phyloP scores from a whole-genome alignment of 2,888 invertebrate genomes.

The Adela reaumurella region DNA sequence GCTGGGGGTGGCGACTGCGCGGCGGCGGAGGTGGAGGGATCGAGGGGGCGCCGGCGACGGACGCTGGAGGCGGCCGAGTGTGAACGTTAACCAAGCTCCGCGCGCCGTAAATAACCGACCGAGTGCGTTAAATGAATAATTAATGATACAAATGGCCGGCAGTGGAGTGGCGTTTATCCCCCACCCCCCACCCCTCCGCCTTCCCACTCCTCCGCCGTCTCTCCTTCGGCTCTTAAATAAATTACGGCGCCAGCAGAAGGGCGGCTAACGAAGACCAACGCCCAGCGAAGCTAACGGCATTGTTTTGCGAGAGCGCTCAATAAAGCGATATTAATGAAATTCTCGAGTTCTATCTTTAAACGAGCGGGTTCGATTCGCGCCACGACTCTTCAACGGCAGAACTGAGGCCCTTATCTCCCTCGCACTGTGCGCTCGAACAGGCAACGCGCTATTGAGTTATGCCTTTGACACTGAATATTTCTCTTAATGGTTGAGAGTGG shows the following conservation, averaged over 20 bases:
- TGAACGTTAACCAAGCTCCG: neutral
- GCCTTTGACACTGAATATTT: no score
- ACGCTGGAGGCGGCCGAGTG: neutral
- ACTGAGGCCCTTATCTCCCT: no score
- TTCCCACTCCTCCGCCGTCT: neutral
- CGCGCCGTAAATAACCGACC: conserved; percentile 23
- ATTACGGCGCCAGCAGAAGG: neutral
- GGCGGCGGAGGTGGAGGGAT: neutral
- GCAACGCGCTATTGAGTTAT: no score
- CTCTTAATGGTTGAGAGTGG: no score
- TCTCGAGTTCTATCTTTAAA: neutral
- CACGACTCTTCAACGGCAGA: no score
- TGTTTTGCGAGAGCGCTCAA: neutral
- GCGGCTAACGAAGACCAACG: neutral
- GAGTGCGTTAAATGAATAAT: conserved; percentile 32
- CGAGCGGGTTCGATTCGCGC: neutral
- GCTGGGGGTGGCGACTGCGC: neutral
- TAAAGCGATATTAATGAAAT: neutral
- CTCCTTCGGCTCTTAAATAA: neutral
- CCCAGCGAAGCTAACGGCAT: neutral
- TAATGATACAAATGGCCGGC: conserved; percentile 32
- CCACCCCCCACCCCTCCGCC: conserved; percentile 10
- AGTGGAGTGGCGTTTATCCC: conserved; percentile 4
- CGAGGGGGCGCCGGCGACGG: neutral
- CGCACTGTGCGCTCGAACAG: no score